Base-by-base conservation (phyloP, 2,888 invertebrate genomes). In the Cephus pygmeus region DNA sequence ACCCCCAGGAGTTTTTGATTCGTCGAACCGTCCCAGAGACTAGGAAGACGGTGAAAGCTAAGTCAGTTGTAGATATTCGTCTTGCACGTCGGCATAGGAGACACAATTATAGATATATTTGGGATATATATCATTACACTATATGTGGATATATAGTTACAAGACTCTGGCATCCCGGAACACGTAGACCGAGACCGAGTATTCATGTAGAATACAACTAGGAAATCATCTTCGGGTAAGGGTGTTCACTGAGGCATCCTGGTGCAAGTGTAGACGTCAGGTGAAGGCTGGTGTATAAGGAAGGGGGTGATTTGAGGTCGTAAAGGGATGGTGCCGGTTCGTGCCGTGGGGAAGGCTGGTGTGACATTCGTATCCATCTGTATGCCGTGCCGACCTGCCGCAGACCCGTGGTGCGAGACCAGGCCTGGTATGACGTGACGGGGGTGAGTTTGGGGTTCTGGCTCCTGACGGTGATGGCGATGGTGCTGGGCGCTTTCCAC, bases 361-460 rank as follows among this genome's bases (percentile, higher is more conserved):
- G 80, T 82, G 82, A 83, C 83, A 83, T 83, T 82, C 83, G 82
- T 83, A 83, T 83, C 82, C 83, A 83, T 83, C 79, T 81, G 82
- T 80, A 82, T 78, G 77, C 34, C 75, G 77, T 36, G 83, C 79
- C 83, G 78, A 83, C 79, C 81, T 82, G 81, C 79, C 81, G 83
- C 78, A 75, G 78, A 76, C 76, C 77, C 76, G 76, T 79, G 78
- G 79, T 78, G 73, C 71, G 71, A 79, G 81, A 79, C 76, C 76
- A 75, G 79, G 77, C 80, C 73, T 75, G 79, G 78, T 81, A 80
- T 78, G 79, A 83, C 80, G 83, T 83, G 82, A 81, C 77, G 78
- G 76, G 77, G 76, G 77, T 73, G 73, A 34, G 23, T 78, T 73
- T 75, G 77, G 79, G 81, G 79, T 23, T 56, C 9, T 56, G 56